These are phyloP conservation scores for Nomada fucata DNA, from an alignment of 2,888 invertebrate species.

Conservation along the genomic window DNA sequence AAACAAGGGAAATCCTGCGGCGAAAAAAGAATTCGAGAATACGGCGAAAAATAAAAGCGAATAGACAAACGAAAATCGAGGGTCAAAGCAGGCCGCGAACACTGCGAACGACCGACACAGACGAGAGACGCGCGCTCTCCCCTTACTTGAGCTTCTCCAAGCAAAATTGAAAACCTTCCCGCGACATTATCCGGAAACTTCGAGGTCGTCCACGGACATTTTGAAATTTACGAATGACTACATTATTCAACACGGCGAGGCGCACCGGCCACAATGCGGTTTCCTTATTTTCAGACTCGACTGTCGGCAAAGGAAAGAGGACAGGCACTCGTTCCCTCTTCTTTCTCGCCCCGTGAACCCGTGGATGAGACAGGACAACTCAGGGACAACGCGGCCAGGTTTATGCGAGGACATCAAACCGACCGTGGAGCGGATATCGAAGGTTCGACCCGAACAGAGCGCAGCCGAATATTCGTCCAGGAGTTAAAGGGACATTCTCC, in stretches of 20 bases:
- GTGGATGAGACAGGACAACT: not conserved
- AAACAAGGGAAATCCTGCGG: not conserved
- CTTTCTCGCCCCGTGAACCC: not conserved
- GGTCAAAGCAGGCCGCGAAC: slow-evolving; percentile 11
- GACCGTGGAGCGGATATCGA: slow-evolving; percentile 69
- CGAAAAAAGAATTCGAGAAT: not conserved
- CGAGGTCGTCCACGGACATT: slow-evolving; percentile 1
- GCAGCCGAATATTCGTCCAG: slow-evolving; percentile 23
- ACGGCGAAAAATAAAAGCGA: not conserved
- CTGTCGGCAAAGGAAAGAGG: not conserved
- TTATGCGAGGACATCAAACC: slow-evolving; percentile 72
- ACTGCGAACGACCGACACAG: slow-evolving; percentile 1
- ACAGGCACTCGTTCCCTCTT: slow-evolving; percentile 15
- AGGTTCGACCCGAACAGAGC: slow-evolving; percentile 52
- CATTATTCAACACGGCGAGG: slow-evolving; percentile 50
- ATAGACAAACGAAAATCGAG: not conserved
- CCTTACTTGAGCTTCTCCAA: not conserved
- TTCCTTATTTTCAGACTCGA: slow-evolving; percentile 32
- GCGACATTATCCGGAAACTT: slow-evolving; percentile 55
- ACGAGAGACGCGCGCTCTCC: not conserved
- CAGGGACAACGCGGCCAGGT: slow-evolving; percentile 55
- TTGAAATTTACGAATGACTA: slow-evolving; percentile 54
- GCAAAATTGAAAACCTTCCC: slow-evolving; percentile 16
- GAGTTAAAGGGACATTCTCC: slow-evolving; percentile 44
- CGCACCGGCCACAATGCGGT: slow-evolving; percentile 23